Base-by-base conservation (phyloP, 2,113 vertebrate genomes). In the Tragulus kanchil region DNA sequence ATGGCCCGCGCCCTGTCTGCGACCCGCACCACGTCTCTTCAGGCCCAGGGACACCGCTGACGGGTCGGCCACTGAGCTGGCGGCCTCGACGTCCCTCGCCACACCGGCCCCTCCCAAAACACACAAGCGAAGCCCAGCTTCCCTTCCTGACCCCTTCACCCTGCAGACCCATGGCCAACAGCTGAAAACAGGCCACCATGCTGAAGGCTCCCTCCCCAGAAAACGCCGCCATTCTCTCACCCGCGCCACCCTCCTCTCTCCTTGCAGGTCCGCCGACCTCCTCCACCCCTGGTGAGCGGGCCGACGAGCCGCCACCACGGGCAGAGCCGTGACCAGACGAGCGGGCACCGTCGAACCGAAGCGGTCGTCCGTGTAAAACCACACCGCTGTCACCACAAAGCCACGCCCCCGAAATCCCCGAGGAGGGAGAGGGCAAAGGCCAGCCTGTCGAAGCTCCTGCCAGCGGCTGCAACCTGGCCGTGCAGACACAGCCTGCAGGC, bases 81-180 rank as follows among this genome's bases (percentile, higher is more conserved):
- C 26, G 36, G 31, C 42, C 31, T 21, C 11, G 62, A 54, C 25
- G 3, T 1, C 28, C 1, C 21, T 54, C 0, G 25, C 9, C 48
- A 6, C 11, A 58, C 2, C 45, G 54, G 79, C 71, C 50, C 3
- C 36, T 58, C 16, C 6, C 5, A 19, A 0, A 3, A 17, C 58
- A n/a, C 23, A 14, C 1, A 7, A 1, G 25, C 1, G 28, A 19
- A 25, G n/a, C n/a, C n/a, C n/a, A n/a, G n/a, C n/a, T n/a, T n/a
- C n/a, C n/a, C n/a, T n/a, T n/a, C n/a, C n/a, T n/a, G n/a, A n/a
- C n/a, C n/a, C n/a, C n/a, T n/a, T n/a, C n/a, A n/a, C n/a, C n/a
- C n/a, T n/a, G n/a, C n/a, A n/a, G n/a, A n/a, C n/a, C n/a, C n/a
- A n/a, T n/a, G n/a, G n/a, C n/a, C n/a, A n/a, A n/a, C n/a, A n/a